Evolutionary conservation across 2,113 vertebrate genomes (phyloP).

Genomic region (Nymphicus hollandicus): DNA sequence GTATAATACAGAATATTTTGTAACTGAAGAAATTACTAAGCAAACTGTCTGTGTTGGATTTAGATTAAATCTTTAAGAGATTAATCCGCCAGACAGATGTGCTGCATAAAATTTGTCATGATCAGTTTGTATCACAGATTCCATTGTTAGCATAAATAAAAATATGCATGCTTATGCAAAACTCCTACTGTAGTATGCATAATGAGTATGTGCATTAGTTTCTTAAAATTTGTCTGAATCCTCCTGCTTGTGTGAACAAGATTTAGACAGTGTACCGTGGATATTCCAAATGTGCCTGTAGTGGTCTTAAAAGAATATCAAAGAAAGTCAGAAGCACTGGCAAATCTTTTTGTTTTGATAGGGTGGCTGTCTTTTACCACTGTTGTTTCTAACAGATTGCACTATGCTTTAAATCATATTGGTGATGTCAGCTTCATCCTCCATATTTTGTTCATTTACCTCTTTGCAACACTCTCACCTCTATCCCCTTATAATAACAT

Average conservation of each 20-base stretch:
- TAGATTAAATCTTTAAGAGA: constrained; percentile 49
- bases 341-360: not conserved
- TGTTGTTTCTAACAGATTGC: not conserved
- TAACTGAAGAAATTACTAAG: constrained; percentile 13
- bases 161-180: constrained; percentile 19
- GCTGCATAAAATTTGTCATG: constrained; percentile 41
- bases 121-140: constrained; percentile 41
- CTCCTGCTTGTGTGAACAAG: not conserved
- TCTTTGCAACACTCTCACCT: not conserved
- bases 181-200: not conserved
- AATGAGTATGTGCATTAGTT: not conserved
- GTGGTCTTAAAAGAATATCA: not conserved
- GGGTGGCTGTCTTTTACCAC: not conserved
- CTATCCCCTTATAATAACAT: not conserved
- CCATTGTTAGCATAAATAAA: constrained; percentile 15
- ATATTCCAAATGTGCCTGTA: not conserved
- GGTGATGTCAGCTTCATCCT: not conserved
- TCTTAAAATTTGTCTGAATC: not conserved
- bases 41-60: constrained; percentile 37
- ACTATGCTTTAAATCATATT: not conserved
- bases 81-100: constrained; percentile 18
- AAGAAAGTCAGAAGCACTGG: not conserved
- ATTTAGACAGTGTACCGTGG: not conserved
- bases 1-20: not conserved
- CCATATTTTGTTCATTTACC: not conserved